These are phyloP conservation scores for Oxyura jamaicensis DNA, from an alignment of 2,113 vertebrate species.

Conservation along the genomic window DNA sequence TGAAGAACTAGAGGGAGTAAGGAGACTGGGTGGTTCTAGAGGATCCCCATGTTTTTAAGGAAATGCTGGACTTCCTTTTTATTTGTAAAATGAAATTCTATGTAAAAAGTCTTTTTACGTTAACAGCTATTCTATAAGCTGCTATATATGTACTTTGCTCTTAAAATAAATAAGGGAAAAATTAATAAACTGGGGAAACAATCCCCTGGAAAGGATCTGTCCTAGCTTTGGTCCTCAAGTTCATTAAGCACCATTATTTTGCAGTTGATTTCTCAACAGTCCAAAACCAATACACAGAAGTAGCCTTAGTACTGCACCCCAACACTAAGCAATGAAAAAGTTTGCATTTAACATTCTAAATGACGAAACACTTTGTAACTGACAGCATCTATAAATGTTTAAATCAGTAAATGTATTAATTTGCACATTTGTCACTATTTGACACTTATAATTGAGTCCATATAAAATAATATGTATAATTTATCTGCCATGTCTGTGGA, in stretches of 20 bases:
- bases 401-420: not conserved
- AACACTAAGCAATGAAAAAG: not conserved
- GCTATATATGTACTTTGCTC: not conserved
- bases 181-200: not conserved
- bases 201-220: not conserved
- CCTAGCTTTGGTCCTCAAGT: not conserved
- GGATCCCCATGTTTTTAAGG: not conserved
- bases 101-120: not conserved
- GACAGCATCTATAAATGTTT: not conserved
- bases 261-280: not conserved
- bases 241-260: not conserved
- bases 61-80: not conserved
- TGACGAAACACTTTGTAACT: not conserved
- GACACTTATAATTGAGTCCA: not conserved
- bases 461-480: conserved; percentile 17
- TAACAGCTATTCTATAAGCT: not conserved
- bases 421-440: not conserved
- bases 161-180: not conserved
- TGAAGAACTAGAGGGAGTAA: not conserved
- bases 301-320: not conserved
- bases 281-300: not conserved
- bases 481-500: not conserved
- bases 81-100: not conserved
- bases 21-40: not conserved
- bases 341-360: not conserved